phyloP scores from a whole-genome alignment of 2,113 vertebrate species.

The Cariama cristata region DNA sequence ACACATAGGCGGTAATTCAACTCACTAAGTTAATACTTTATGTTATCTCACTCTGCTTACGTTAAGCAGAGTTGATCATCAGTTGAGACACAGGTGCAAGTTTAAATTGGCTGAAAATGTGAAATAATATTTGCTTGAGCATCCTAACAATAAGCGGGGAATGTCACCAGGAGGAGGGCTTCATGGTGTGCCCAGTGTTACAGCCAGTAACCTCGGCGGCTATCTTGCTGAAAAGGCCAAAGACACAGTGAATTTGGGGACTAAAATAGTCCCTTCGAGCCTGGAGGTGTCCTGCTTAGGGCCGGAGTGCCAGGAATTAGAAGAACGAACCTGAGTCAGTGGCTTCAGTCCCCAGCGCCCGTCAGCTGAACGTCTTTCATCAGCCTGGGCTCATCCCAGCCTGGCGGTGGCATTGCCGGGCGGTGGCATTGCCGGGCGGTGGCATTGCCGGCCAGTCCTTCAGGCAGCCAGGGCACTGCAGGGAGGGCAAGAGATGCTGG shows the following conservation, averaged over 20 bases:
- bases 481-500: not conserved
- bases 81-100: accelerated
- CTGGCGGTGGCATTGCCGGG: not conserved
- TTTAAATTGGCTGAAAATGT: not conserved
- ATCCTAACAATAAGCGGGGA: accelerated
- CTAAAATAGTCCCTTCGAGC: not conserved
- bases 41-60: not conserved
- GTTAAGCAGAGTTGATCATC: not conserved
- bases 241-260: not conserved
- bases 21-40: not conserved
- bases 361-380: accelerated
- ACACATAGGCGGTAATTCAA: not conserved
- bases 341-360: not conserved
- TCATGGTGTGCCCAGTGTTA: accelerated
- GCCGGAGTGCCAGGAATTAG: too few relatives aligned
- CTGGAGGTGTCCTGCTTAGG: not conserved
- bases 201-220: accelerated
- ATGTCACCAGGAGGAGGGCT: not conserved
- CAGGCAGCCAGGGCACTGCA: not conserved
- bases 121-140: not conserved
- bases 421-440: accelerated
- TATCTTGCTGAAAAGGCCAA: not conserved
- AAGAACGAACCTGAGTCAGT: not conserved
- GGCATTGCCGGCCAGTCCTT: not conserved
- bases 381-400: not conserved